phyloP scores from a whole-genome alignment of 2,113 vertebrate species.

The Sylvicapra grimmia region DNA sequence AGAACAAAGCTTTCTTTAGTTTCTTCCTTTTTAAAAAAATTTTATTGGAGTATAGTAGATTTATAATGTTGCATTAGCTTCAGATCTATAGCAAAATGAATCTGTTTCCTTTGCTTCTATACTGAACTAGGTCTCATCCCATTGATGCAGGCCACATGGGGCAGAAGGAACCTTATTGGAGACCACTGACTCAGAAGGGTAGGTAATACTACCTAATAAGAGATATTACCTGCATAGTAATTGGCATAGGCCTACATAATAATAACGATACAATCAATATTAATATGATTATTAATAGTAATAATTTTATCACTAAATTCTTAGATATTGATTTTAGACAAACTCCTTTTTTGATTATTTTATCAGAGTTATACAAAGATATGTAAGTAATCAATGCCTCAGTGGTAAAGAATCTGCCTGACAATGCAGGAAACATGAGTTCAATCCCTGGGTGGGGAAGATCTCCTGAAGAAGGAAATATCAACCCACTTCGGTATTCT shows the following conservation, averaged over 20 bases:
- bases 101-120: background rate
- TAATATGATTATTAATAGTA: background rate
- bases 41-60: background rate
- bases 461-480: background rate
- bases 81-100: background rate
- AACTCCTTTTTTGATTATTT: background rate
- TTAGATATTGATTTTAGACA: background rate
- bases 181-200: background rate
- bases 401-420: background rate
- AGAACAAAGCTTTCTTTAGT: background rate
- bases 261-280: background rate
- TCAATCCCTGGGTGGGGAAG: background rate
- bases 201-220: background rate
- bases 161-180: background rate
- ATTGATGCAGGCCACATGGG: background rate
- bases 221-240: background rate
- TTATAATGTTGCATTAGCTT: background rate
- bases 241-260: background rate
- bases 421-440: background rate
- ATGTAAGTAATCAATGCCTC: background rate
- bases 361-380: background rate
- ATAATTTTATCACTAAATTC: background rate
- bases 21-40: background rate
- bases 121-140: background rate
- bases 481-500: background rate